Base-by-base conservation (phyloP, 2,888 invertebrate genomes). In the Cephus spinipes region DNA sequence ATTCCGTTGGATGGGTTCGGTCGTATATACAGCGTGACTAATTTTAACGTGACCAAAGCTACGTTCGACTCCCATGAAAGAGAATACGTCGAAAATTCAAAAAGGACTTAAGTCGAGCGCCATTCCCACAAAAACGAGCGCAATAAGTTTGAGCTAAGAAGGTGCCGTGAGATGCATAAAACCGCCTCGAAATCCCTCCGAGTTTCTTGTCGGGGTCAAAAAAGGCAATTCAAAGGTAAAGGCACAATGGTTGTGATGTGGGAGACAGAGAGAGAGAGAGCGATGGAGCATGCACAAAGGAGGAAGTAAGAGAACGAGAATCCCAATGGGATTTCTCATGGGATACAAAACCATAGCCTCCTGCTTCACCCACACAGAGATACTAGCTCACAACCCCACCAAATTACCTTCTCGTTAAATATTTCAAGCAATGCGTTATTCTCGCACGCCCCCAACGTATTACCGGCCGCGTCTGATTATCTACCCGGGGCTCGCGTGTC, bases 391-490 rank as follows among this genome's bases (percentile, higher is more conserved):
- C 77, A 82, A 80, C 80, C 81, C 75, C 77, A 77, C 85, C 87
- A 88, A 89, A 89, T 89, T 89, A 89, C 84, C 84, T 85, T 85
- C 85, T 84, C 85, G 89, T 89, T 89, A 89, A 88, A 89, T 88
- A 88, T 89, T 88, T 87, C 85, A 84, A 85, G 87, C 85, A 87
- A 88, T 88, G 87, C 83, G 85, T 87, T 88, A 89, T 86, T 84
- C 86, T 87, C 87, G 82, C 89, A 87, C 89, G 87, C 88, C 89
- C 88, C 85, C 89, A 85, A 86, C 83, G 81, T 83, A 87, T 87
- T 87, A 87, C 81, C 85, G 83, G 86, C 80, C 84, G 82, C 84
- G 85, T 83, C 87, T 88, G 89, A 89, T 89, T 88, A 89, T 89
- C 87, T 86, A 84, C 83, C 84, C 82, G 78, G 78, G 81, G 83